Evolutionary conservation across 2,888 invertebrate genomes (phyloP).

Genomic region (Tenthredo livida): DNA sequence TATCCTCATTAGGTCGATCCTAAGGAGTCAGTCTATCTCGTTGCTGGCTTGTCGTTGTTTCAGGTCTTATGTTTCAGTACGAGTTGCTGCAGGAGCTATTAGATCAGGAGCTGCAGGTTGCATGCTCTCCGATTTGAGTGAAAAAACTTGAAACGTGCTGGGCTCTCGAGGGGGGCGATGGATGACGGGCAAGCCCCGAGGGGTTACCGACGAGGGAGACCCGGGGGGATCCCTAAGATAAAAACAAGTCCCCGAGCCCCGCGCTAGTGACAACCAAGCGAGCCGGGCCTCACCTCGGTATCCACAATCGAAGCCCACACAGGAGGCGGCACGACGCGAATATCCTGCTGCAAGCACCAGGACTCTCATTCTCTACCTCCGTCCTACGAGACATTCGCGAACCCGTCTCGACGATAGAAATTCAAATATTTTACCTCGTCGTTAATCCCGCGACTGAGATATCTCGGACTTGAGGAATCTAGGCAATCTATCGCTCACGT

Average conservation of each 20-base stretch:
- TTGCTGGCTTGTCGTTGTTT: conserved; percentile 58
- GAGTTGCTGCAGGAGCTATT: conserved; percentile 71
- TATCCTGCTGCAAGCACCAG: neutral
- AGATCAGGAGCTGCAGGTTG: conserved; percentile 65
- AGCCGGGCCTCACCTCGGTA: conserved; percentile 73
- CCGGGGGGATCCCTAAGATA: conserved; percentile 60
- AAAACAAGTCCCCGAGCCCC: conserved; percentile 73
- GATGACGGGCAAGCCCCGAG: conserved; percentile 45
- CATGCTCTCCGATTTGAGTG: conserved; percentile 49
- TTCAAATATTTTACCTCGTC: conserved; percentile 28
- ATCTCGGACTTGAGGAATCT: neutral
- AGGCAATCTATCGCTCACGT: neutral
- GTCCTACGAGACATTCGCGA: neutral
- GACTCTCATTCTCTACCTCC: neutral
- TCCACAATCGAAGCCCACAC: conserved; percentile 41
- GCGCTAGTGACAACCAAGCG: conserved; percentile 76
- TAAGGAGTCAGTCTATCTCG: conserved; percentile 57
- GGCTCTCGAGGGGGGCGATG: conserved; percentile 63
- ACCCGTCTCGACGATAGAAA: neutral
- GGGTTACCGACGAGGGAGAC: conserved; percentile 63
- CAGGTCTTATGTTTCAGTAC: conserved; percentile 38
- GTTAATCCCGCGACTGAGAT: conserved; percentile 6
- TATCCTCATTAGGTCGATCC: conserved; percentile 76
- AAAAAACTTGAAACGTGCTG: conserved; percentile 75
- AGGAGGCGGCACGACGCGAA: conserved; percentile 44